Evolutionary conservation across 2,113 vertebrate genomes (phyloP).

Genomic region (Meles meles): DNA sequence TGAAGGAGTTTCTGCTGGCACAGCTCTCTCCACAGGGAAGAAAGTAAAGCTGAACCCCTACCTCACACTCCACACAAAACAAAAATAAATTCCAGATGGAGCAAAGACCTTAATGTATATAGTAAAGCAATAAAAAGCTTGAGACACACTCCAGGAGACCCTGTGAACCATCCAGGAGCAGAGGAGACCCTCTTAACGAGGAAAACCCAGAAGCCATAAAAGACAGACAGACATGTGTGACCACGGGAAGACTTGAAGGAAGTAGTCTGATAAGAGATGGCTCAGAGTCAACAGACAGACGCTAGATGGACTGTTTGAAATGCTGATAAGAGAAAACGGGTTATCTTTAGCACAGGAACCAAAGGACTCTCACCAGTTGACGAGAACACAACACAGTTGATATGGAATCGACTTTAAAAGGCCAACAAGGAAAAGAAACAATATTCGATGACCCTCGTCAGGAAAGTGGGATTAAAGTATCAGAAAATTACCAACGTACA

Average conservation of each 20-base stretch:
- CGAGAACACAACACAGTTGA: background rate
- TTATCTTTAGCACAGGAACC: background rate
- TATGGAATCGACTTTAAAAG: background rate
- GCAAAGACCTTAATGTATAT: background rate
- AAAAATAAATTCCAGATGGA: background rate
- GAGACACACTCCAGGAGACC: background rate
- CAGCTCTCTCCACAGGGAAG: background rate
- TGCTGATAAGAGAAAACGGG: background rate
- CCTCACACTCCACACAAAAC: background rate
- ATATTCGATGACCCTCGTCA: background rate
- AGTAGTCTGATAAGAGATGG: background rate
- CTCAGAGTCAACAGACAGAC: background rate
- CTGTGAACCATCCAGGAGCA: background rate
- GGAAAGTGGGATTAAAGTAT: background rate
- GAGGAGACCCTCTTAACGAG: background rate
- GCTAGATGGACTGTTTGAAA: background rate
- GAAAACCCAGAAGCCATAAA: background rate
- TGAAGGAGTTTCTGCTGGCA: background rate
- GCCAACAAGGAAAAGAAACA: background rate
- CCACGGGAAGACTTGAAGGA: background rate
- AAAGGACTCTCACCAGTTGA: background rate
- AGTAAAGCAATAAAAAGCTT: background rate
- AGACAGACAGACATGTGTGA: background rate
- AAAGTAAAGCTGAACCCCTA: constrained; percentile 3
- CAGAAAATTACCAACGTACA: background rate